Evolutionary conservation across 1,140 invertebrate genomes (phyloP), one percentile per base, ranked within the genome.

Genomic region (Drosophila varians): DNA sequence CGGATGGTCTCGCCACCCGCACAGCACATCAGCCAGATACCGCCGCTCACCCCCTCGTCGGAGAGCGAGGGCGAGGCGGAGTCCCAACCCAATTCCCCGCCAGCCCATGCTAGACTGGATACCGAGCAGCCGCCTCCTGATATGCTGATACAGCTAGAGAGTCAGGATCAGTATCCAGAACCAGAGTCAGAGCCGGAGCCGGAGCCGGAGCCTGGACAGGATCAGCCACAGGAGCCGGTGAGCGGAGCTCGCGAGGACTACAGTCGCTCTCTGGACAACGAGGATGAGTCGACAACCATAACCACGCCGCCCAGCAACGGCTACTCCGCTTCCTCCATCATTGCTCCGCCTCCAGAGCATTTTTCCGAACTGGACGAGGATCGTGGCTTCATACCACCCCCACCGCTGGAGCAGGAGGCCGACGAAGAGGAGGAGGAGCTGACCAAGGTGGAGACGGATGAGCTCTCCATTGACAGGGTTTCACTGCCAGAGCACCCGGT

Each of bases 301-400:
- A 90, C 89, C 7, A 90, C 89, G 4, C 89, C 89, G 7, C 89
- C 89, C 0, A 90, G 89, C 54, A 90, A 90, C 54, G 89, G 89
- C 4, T 90, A 84, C 26, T 90, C 89, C 0, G 89, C 75, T 18
- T 90, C 89, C n/a, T 90, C 89, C 6, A 88, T 90, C 4, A 74
- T 90, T 40, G 79, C 79, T 8, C 89, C 89, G 5, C 86, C 89
- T 3, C 82, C 86, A 0, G 80, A 90, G 48, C 80, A 90, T 14
- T 87, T 90, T 38, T 74, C 42, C 1, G 89, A 90, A 16, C 49
- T 90, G 25, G 83, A 88, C 8, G 77, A 83, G 45, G 82, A 88
- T 47, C 52, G 71, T 4, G 76, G 51, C n/a, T 87, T 84, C 4
- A 68, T 84, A 31, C 79, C 80, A 5, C 80, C 80, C 7, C 80